phyloP scores from a whole-genome alignment of 2,113 vertebrate genomes.

The Noturus placidus region DNA sequence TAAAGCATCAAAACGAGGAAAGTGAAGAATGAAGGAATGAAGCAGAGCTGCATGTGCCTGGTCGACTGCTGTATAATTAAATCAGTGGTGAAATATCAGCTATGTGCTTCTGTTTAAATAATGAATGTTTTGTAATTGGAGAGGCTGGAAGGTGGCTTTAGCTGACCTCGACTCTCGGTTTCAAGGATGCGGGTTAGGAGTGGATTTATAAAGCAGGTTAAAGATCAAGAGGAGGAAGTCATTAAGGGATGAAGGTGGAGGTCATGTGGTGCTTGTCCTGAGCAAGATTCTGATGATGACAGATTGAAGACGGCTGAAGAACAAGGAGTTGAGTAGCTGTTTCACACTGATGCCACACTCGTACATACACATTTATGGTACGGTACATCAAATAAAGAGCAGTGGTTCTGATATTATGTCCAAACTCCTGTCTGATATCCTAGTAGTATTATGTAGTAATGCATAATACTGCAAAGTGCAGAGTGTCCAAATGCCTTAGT shows the following conservation, averaged over 20 bases:
- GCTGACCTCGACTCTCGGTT: slow-evolving; percentile 43
- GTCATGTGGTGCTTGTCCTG: slow-evolving; percentile 12
- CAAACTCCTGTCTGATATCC: not conserved
- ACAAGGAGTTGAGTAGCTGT: not conserved
- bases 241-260: slow-evolving; percentile 22
- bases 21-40: not conserved
- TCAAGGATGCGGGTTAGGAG: slow-evolving; percentile 23
- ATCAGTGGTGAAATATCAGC: slow-evolving; percentile 49
- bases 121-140: slow-evolving; percentile 58
- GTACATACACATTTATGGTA: not conserved
- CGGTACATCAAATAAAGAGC: not conserved
- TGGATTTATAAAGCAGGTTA: slow-evolving; percentile 43
- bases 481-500: not conserved
- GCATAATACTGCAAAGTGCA: too few species aligned
- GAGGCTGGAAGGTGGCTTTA: slow-evolving; percentile 34
- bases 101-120: slow-evolving; percentile 52
- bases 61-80: slow-evolving; percentile 43
- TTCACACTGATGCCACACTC: not conserved
- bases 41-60: not conserved
- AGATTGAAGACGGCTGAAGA: slow-evolving; percentile 38
- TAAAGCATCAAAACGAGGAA: not conserved
- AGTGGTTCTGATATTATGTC: not conserved
- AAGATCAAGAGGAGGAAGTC: slow-evolving; percentile 40
- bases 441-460: not conserved
- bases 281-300: slow-evolving; percentile 27